These are phyloP conservation scores for Melanostoma scalare DNA, from an alignment of 2,888 invertebrate species.

Conservation along the genomic window DNA sequence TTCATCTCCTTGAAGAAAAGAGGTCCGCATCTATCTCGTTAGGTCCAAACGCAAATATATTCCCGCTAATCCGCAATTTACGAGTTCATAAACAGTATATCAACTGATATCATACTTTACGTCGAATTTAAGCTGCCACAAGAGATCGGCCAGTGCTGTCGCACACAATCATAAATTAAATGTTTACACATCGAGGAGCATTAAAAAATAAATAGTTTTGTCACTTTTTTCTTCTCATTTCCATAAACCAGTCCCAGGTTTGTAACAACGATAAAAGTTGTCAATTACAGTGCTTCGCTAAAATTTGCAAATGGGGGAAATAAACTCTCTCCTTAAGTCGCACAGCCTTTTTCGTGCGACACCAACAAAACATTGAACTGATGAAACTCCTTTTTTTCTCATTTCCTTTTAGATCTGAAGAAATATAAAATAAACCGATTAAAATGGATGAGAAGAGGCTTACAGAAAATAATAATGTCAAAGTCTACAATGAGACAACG, in stretches of 20 bases:
- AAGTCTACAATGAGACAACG: constrained; percentile 79
- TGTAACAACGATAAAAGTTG: neutral
- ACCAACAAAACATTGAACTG: neutral
- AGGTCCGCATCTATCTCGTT: too few species aligned
- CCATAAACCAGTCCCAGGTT: neutral
- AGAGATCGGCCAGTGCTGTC: too few species aligned
- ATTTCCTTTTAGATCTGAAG: constrained; percentile 41
- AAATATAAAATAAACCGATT: constrained; percentile 8
- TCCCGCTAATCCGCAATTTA: too few species aligned
- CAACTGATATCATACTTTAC: too few species aligned
- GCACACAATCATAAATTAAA: too few species aligned
- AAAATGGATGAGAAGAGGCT: constrained; percentile 59
- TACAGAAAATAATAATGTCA: constrained; percentile 75
- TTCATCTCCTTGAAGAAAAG: too few species aligned
- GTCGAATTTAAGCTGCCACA: too few species aligned
- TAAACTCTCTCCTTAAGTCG: neutral
- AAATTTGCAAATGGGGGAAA: too few species aligned
- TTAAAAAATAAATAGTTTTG: neutral
- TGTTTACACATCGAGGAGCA: too few species aligned
- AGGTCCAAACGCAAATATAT: too few species aligned
- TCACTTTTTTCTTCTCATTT: too few species aligned
- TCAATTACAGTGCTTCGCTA: neutral
- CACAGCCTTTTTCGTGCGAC: neutral
- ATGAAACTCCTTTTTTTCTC: neutral
- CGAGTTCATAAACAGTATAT: too few species aligned